Evolutionary conservation across 2,797 vertebrate genomes (phyloP), one percentile per base, ranked within the genome.

Genomic region (Sciurus vulgaris): DNA sequence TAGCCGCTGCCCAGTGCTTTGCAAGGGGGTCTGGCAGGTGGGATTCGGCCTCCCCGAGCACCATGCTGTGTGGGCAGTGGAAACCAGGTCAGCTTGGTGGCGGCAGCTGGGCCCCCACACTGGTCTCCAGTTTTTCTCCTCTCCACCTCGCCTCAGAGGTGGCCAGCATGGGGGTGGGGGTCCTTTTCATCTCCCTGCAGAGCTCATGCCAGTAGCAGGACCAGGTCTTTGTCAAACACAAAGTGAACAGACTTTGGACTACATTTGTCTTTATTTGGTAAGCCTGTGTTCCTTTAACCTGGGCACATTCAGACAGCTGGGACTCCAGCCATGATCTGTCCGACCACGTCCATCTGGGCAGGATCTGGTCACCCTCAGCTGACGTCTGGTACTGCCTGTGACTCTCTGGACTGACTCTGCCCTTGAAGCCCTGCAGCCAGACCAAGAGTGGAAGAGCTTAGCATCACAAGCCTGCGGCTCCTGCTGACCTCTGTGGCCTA

Each of bases 261-360:
- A 76, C 96, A 96, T 97, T 96, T 95, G 95, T 95, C 95, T 97
- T 94, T 95, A 94, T 92, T 91, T 92, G 96, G 92, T 97, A 94
- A 97, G 97, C 84, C 97, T 81, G 95, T 54, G 15, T 91, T 83
- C 49, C 67, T 70, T 84, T 81, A 65, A 97, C 96, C 35, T 96
- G 98, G 97, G 97, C 89, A 84, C 86, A 51, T 91, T 98, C 94
- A 96, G 96, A 96, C 98, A 97, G 96, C 97, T 97, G 97, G 97
- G 97, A 96, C 96, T 94, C 87, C 0, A 1, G 47, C 72, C 83
- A 69, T n/a, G 38, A 76, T 81, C 69, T 38, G 2, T 1, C 13
- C 74, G 51, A 1, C 13, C 74, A 47, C 14, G 3, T 96, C 97
- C 98, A 91, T 97, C 97, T 97, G 88, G 96, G 93, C 83, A 96